phyloP scores from a whole-genome alignment of 53 echinoderm and acorn worm genomes.

The Echinarachnius parma region DNA sequence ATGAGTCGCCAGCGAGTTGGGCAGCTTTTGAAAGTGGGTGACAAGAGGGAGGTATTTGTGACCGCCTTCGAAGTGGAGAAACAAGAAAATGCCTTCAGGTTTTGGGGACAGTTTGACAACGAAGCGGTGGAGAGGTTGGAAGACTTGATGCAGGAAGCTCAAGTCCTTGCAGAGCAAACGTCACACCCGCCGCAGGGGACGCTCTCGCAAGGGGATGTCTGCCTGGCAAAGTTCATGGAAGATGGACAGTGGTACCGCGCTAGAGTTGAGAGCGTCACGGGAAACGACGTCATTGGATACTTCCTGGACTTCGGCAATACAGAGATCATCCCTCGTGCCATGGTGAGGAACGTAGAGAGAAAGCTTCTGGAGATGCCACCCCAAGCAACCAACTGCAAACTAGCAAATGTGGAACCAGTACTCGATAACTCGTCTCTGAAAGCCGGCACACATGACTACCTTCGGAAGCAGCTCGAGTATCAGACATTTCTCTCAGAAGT shows the following conservation, averaged over 20 bases:
- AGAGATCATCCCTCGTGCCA: conserved; percentile 74
- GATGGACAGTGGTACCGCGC: conserved; percentile 90
- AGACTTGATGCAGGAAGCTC: conserved; percentile 41
- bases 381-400: conserved; percentile 76
- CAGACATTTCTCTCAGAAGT: conserved; percentile 27
- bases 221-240: conserved; percentile 83
- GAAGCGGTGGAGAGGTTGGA: conserved; percentile 58
- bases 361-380: conserved; percentile 50
- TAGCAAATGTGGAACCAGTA: conserved; percentile 60
- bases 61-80: conserved; percentile 64
- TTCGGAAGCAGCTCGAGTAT: conserved; percentile 49
- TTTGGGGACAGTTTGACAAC: conserved; percentile 85
- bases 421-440: conserved; percentile 59
- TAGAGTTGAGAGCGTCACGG: conserved; percentile 70
- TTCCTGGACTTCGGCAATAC: conserved; percentile 96
- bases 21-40: conserved; percentile 40
- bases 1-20: conserved; percentile 29
- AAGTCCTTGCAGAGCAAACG: conserved; percentile 34
- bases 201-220: conserved; percentile 58
- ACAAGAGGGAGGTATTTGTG: conserved; percentile 64
- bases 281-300: conserved; percentile 86
- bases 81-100: conserved; percentile 52
- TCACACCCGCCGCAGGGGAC: conserved; percentile 42
- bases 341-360: conserved; percentile 52
- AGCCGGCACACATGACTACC: conserved; percentile 61